Evolutionary conservation across 2,888 invertebrate genomes (phyloP), one percentile per base, ranked within the genome.

Genomic region (Polydesmus complanatus): DNA sequence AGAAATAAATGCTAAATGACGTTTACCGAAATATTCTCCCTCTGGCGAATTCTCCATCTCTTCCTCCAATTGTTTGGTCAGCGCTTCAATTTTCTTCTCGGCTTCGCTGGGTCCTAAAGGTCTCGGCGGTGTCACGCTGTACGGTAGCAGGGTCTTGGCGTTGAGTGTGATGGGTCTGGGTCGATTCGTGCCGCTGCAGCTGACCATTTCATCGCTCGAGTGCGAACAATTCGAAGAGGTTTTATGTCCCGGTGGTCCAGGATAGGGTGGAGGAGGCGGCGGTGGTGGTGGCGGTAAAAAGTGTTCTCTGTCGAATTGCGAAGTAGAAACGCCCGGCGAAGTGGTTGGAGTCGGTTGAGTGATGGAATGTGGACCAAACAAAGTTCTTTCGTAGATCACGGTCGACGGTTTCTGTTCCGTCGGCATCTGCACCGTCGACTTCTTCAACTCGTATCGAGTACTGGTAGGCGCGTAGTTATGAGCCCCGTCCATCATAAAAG

Each of bases 11-110:
- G n/a, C n/a, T n/a, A 37, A 37, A 14, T 8, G 14, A 5, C 5
- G 37, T 37, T 79, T 77, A 92, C 95, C 95, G 79, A 94, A 95
- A 75, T 93, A 95, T 78, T 95, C 95, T 68, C 93, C 94, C 73
- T 92, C 89, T 68, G 92, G 91, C 70, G 89, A 88, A 69, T 89
- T 86, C 73, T 95, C 95, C 85, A 96, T 89, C 78, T 94, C 92
- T 73, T 92, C 92, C 73, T 94, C 94, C 65, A 94, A 80, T 71
- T 92, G 90, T 58, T 89, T 80, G 18, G 93, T 93, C 64, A 94
- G 80, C 70, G 91, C 92, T 73, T 93, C 93, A 69, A 94, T 87
- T 77, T 94, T 94, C 61, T 87, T 82, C 74, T 94, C 89, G 27
- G 93, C 93, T 73, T 93, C 93, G 60, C 91, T 90, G 22, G 90